phyloP scores from a whole-genome alignment of 2,888 invertebrate genomes.

The Stenchaetothrips biformis region DNA sequence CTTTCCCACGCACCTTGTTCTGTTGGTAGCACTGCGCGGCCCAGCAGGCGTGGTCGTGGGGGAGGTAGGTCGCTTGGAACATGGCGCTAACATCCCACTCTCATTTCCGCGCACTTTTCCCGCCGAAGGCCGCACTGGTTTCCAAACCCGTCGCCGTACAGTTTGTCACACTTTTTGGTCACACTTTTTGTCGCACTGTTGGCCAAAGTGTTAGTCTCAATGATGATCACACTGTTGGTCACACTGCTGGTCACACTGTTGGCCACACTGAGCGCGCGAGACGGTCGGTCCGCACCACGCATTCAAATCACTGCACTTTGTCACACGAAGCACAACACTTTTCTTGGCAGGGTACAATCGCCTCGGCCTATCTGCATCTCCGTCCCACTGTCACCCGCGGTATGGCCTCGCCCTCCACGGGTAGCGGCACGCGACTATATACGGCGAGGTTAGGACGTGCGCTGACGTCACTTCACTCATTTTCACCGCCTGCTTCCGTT shows the following conservation, averaged over 20 bases:
- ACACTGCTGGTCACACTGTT: neutral
- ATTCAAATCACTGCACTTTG: neutral
- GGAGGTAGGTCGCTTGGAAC: neutral
- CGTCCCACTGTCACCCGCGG: neutral
- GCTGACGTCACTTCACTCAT: neutral
- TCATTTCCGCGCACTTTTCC: neutral
- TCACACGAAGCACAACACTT: neutral
- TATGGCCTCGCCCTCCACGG: neutral
- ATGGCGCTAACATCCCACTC: neutral
- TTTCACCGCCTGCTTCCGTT: neutral
- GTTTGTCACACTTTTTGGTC: neutral
- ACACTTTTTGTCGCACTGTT: neutral
- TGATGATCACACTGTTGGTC: neutral
- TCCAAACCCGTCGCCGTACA: no score
- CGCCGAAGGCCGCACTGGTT: neutral
- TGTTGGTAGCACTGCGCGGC: constrained; percentile 17
- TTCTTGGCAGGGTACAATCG: neutral
- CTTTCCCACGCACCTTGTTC: neutral
- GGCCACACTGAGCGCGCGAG: neutral
- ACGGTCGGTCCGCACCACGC: neutral
- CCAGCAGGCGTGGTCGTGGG: constrained; percentile 13
- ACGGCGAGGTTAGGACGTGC: neutral
- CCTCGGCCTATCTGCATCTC: neutral
- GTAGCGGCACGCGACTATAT: neutral
- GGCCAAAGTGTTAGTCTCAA: neutral